Evolutionary conservation across 2,797 vertebrate genomes (phyloP).

Genomic region (Labeo calbasu): DNA sequence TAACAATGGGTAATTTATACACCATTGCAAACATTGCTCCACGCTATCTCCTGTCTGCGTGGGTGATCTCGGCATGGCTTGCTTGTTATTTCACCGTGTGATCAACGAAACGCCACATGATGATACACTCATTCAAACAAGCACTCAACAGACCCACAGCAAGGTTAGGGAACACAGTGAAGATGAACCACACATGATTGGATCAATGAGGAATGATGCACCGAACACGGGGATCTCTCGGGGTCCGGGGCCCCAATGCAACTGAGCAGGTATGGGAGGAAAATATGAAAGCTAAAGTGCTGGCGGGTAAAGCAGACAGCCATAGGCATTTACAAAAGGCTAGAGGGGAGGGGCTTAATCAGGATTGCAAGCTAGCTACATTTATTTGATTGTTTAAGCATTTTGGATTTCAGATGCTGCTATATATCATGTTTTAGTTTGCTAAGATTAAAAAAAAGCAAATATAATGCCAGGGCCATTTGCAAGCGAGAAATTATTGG

Average conservation of each 20-base stretch:
- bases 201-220: slow-evolving; percentile 20
- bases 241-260: slow-evolving; percentile 63
- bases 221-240: slow-evolving; percentile 12
- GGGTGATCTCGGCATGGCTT: slow-evolving; percentile 39
- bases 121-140: slow-evolving; percentile 41
- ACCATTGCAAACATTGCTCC: slow-evolving; percentile 59
- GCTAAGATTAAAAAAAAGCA: background rate
- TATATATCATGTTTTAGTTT: background rate
- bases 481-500: background rate
- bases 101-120: slow-evolving; percentile 48
- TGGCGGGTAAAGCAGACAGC: slow-evolving; percentile 54
- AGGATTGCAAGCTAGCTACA: background rate
- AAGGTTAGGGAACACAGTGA: background rate
- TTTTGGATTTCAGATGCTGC: background rate
- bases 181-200: slow-evolving; percentile 13
- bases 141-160: slow-evolving; percentile 44
- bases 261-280: slow-evolving; percentile 78
- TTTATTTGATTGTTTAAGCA: background rate
- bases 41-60: slow-evolving; percentile 65
- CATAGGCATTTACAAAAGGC: background rate
- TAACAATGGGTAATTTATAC: slow-evolving; percentile 3
- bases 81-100: slow-evolving; percentile 49
- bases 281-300: slow-evolving; percentile 61
- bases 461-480: background rate
- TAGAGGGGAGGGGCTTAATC: slow-evolving; percentile 34